phyloP scores from a whole-genome alignment of 2,888 invertebrate species.

The Salpingus planirostris region DNA sequence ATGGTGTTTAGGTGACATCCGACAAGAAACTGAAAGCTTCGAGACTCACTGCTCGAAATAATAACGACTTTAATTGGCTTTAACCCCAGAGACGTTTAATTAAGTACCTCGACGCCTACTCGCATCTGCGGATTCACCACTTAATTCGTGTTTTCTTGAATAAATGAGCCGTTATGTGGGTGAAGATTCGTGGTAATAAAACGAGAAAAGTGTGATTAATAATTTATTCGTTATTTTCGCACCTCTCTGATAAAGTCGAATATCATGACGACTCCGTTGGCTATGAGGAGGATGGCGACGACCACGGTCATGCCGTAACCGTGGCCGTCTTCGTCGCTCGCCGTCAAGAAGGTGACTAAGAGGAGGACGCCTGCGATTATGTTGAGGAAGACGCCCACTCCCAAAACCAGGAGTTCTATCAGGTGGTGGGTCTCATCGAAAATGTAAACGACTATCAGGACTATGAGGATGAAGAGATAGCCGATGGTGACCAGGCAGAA shows the following conservation, averaged over 20 bases:
- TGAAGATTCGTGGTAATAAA: constrained; percentile 2
- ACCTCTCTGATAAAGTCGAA: neutral
- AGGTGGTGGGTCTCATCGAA: constrained; percentile 2
- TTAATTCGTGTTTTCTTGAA: too few species aligned
- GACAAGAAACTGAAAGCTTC: too few species aligned
- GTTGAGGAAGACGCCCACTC: neutral
- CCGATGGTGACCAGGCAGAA: too few species aligned
- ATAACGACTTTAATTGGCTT: constrained; percentile 11
- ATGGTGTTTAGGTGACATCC: constrained; percentile 4
- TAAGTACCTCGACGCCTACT: constrained; percentile 7
- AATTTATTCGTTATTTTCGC: neutral
- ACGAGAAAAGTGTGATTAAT: neutral
- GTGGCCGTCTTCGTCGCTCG: neutral
- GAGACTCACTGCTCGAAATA: too few species aligned
- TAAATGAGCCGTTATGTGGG: constrained; percentile 1
- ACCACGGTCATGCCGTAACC: neutral
- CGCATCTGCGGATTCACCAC: too few species aligned
- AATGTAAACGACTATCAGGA: constrained; percentile 1
- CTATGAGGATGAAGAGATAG: constrained; percentile 1
- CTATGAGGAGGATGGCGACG: too few species aligned
- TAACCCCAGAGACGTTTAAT: constrained; percentile 12
- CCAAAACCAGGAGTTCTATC: constrained; percentile 1
- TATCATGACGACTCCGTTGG: neutral
- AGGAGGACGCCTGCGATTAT: neutral
- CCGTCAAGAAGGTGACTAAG: neutral